phyloP scores from a whole-genome alignment of 1,140 invertebrate genomes.

The Drosophila persimilis region DNA sequence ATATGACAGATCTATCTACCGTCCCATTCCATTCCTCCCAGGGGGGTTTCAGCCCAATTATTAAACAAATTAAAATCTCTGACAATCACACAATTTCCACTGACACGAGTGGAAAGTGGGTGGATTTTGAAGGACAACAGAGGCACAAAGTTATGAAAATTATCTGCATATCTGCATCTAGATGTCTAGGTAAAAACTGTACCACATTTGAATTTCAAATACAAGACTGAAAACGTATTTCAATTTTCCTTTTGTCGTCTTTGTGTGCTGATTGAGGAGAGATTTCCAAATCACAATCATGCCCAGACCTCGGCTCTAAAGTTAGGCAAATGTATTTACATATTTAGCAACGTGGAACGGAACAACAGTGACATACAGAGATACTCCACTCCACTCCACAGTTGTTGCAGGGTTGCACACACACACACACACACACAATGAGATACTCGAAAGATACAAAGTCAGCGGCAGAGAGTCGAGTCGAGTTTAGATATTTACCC shows the following conservation, averaged over 20 bases:
- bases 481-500: constrained; percentile 62
- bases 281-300: constrained; percentile 61
- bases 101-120: constrained; percentile 13
- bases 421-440: constrained; percentile 3
- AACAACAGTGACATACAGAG: constrained; percentile 29
- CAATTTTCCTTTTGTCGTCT: constrained; percentile 55
- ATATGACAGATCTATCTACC: too few species aligned
- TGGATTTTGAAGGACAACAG: constrained; percentile 6
- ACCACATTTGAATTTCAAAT: constrained; percentile 72
- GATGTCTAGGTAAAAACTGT: constrained; percentile 24
- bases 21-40: not conserved
- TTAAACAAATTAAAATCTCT: constrained; percentile 33
- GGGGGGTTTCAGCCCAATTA: constrained; percentile 30
- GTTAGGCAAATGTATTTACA: constrained; percentile 77
- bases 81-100: constrained; percentile 1
- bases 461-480: constrained; percentile 24
- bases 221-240: constrained; percentile 47
- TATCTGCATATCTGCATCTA: constrained; percentile 46
- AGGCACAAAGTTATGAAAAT: constrained; percentile 31
- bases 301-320: constrained; percentile 59
- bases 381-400: constrained; percentile 26
- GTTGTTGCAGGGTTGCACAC: constrained; percentile 39
- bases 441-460: constrained; percentile 35
- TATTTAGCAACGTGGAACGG: constrained; percentile 56
- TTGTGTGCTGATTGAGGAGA: constrained; percentile 53